Percentiles rank a stretch among this genome's conserved stretches.
These are phyloP conservation scores for Antheraea mylitta DNA, from an alignment of 1,140 invertebrate genomes.

Conservation along the genomic window DNA sequence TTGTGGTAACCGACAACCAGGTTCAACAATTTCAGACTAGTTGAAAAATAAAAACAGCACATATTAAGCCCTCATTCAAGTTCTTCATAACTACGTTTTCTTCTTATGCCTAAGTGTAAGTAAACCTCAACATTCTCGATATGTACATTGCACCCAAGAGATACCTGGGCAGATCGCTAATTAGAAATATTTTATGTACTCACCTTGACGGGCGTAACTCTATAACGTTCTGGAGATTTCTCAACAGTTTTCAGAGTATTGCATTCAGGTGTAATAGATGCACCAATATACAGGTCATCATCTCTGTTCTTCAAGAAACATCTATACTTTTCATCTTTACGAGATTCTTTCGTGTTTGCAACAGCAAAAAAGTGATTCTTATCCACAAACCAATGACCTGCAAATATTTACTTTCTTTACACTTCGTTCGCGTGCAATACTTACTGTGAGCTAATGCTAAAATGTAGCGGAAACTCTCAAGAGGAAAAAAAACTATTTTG, in stretches of 20 bases:
- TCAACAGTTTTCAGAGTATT: slow-evolving; percentile 95
- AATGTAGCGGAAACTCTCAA: no score
- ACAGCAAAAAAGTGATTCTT: slow-evolving; percentile 98
- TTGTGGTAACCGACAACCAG: slow-evolving; percentile 94
- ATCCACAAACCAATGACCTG: slow-evolving; percentile 94
- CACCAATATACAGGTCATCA: slow-evolving; percentile 92
- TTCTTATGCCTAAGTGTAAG: no score
- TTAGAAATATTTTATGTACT: neutral
- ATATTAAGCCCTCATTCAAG: no score
- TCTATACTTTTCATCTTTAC: slow-evolving; percentile 95
- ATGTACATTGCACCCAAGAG: no score
- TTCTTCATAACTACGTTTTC: no score
- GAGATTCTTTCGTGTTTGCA: slow-evolving; percentile 95
- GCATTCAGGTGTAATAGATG: slow-evolving; percentile 95
- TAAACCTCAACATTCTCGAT: no score
- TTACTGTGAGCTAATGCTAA: no score
- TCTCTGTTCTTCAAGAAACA: slow-evolving; percentile 97
- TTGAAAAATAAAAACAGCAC: no score
- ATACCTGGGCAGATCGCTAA: no score
- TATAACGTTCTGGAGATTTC: slow-evolving; percentile 93
- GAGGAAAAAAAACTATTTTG: no score
- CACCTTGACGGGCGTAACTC: slow-evolving; percentile 88
- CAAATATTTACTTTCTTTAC: slow-evolving; percentile 25
- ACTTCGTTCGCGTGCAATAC: no score
- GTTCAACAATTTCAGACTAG: slow-evolving; percentile 91